Evolutionary conservation across 2,888 invertebrate genomes (phyloP), one percentile per base, ranked within the genome.

Genomic region (Agrochola lychnidis): DNA sequence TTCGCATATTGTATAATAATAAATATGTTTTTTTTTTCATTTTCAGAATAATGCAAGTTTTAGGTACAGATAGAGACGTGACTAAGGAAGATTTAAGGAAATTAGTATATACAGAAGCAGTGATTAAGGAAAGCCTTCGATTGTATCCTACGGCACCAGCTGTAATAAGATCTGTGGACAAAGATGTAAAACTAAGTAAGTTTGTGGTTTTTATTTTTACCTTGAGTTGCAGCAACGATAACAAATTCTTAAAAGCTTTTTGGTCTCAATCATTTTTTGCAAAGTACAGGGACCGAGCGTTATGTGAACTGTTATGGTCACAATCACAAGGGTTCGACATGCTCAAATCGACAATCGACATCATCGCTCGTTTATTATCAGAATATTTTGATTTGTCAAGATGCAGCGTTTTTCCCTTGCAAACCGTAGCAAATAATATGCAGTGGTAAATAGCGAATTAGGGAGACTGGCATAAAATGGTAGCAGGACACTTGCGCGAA

Each of bases 171-270:
- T 56, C 0, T 19, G 6, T 72, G 30, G 70, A 72, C 53, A 70
- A 10, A 70, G 72, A 72, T 70, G 53, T 72, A 12, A 72, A 72
- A 19, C 30, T 72, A 16, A 72, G 72, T 72, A 70, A 72, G 72
- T 70, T 70, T 0, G 5, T 62, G 16, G 10, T n/a, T n/a, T 14
- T 25, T n/a, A 12, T n/a, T n/a, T 56, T n/a, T 56, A 12, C 1
- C 19, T 51, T 19, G 19, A 19, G 48, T 48, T 51, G n/a, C n/a
- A n/a, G n/a, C 30, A 30, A 30, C 30, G 2, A 36, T 36, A 4
- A 4, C 4, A 36, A 30, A 30, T 30, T 30, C 30, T 30, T 30
- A 30, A 30, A 30, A 30, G 30, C 3, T n/a, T n/a, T n/a, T n/a
- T n/a, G n/a, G n/a, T 36, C 30, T 30, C 2, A 30, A 3, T 14